Percentiles rank a stretch among this genome's conserved stretches.
Evolutionary conservation across 2,797 vertebrate genomes (phyloP).

Genomic region (Euthynnus affinis): DNA sequence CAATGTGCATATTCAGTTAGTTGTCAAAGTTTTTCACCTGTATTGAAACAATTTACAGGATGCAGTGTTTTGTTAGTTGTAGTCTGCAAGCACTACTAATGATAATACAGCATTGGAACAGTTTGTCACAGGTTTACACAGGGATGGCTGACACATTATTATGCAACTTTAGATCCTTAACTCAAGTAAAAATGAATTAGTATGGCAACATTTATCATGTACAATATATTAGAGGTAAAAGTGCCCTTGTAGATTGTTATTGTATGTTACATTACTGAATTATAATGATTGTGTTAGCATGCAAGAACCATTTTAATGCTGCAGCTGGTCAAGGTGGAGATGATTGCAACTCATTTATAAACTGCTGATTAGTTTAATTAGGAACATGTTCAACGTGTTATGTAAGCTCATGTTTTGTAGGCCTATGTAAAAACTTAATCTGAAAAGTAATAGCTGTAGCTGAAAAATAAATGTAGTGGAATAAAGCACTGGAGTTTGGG

Average conservation of each 20-base stretch:
- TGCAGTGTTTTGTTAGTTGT: background rate
- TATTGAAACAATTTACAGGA: background rate
- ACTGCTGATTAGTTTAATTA: background rate
- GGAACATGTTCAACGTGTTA: background rate
- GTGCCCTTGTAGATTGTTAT: background rate
- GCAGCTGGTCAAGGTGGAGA: background rate
- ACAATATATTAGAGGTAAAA: too few species aligned
- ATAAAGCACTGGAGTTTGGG: background rate
- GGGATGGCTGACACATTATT: background rate
- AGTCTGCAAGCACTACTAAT: background rate
- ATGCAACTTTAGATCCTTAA: conserved; percentile 7
- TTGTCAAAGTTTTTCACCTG: background rate
- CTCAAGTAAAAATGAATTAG: background rate
- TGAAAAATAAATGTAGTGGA: too few species aligned
- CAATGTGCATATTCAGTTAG: background rate
- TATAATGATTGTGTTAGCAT: background rate
- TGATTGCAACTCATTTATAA: background rate
- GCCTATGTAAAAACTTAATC: background rate
- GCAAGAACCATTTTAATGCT: background rate
- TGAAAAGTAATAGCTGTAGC: background rate
- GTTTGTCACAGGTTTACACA: background rate
- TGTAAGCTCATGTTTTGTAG: background rate
- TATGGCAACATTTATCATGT: too few species aligned
- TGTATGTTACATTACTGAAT: background rate
- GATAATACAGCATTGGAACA: conserved; percentile 11